Evolutionary conservation across 2,888 invertebrate species (phyloP), one percentile per base, ranked within the genome.

Genomic region (Nyleta sp.): DNA sequence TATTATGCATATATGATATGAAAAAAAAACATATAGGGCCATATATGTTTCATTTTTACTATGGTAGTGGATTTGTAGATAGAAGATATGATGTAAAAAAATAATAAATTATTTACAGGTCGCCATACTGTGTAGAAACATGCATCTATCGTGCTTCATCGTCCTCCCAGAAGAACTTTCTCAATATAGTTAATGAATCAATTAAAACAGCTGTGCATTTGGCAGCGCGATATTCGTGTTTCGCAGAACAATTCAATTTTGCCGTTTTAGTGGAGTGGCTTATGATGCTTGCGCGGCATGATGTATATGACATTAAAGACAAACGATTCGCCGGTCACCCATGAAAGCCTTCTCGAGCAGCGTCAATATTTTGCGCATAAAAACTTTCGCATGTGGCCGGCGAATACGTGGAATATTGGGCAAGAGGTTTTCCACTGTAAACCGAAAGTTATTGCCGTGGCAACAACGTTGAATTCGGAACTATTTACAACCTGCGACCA

Each of bases 341-440:
- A 59, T 65, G 55, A 67, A 67, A 55, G 53, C 55, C 28, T 55
- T 55, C 60, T 33, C 31, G 50, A 38, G 50, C 35, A 28, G 28
- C 44, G 42, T 68, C 60, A 67, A 74, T 74, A 74, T 74, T 74
- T 67, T 18, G 18, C 35, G 31, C 60, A 60, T 65, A 67, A 74
- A 74, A 74, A 74, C 35, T 67, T 65, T 65, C 50, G 42, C 22
- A 28, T 42, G 38, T 40, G 1, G 13, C 42, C 48, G 48, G n/a
- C 53, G n/a, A 33, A 17, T 55, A 62, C 22, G 35, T 48, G 35
- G 22, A 55, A 50, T 62, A 48, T 46, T 40, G 28, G 15, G 17
- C 11, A 28, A 22, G 28, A 11, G 40, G 48, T 20, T 44, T 24
- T 33, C 7, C 42, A 15, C 22, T n/a, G n/a, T n/a, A n/a, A n/a